Evolutionary conservation across 2,113 vertebrate species (phyloP), one percentile per base, ranked within the genome.

Genomic region (Xenopus laevis): DNA sequence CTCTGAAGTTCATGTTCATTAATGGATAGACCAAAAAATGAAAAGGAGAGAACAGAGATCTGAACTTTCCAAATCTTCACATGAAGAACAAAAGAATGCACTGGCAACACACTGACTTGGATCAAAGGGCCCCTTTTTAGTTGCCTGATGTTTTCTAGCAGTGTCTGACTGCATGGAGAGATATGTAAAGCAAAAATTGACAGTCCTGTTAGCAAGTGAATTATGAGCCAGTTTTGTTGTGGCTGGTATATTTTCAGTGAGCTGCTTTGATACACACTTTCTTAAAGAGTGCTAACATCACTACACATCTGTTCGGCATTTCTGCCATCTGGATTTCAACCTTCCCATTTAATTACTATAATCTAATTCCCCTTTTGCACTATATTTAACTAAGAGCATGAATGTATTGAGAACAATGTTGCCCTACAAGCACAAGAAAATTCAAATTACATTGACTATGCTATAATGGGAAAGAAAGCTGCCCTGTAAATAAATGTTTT

Each of bases 281-380:
- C 65, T 63, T 78, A 80, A 75, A 57, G 66, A 76, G 65, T 74
- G 78, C 66, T 77, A 79, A 23, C 78, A 55, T 69, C 63, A 0
- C 47, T 79, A 80, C 78, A 82, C 76, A 83, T 78, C 72, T 83
- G 74, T 78, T 81, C 1, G 0, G 78, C 79, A 79, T 66, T 78
- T 74, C 21, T 82, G 40, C 30, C 61, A 79, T 80, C 77, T 80
- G 63, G 45, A 65, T 79, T 40, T 55, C 62, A 73, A 64, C 65
- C 80, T 87, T 70, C 33, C 40, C 69, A 78, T 44, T 45, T 72
- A 81, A 84, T 83, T 59, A 79, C 9, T 61, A 67, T 80, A 83
- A 84, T n/a, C 64, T 40, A 67, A 44, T 73, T 57, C 61, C 78
- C 61, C 66, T 65, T 71, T 78, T 53, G 20, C 30, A 62, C 52